Conservation (phyloP, 2,113 vertebrate species). For the Mesocricetus auratus region DNA sequence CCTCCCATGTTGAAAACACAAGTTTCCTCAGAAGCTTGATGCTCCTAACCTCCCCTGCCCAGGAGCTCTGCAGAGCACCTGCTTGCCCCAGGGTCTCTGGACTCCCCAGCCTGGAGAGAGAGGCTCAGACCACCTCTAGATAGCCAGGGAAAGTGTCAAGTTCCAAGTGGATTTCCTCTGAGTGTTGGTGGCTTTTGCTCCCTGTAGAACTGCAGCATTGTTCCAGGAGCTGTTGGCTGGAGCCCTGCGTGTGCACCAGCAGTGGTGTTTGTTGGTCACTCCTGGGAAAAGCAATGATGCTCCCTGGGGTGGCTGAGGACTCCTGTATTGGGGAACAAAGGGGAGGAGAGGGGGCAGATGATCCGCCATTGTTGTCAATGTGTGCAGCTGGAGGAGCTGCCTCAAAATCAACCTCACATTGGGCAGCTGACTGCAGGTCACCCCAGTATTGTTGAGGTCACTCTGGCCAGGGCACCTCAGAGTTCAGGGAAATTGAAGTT, state of each 20-base stretch:
- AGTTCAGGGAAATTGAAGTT: background rate
- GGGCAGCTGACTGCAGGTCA: background rate
- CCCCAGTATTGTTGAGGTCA: background rate
- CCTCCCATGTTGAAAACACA: background rate
- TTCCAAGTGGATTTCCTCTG: background rate
- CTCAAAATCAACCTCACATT: background rate
- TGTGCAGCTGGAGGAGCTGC: background rate
- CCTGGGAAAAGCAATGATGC: background rate
- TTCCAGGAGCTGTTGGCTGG: background rate
- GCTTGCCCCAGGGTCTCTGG: rapidly evolving
- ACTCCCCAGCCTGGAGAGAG: background rate
- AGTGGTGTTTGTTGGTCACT: background rate
- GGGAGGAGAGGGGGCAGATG: background rate
- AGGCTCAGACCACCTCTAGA: background rate
- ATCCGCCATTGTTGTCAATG: no score
- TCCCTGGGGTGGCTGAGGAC: background rate
- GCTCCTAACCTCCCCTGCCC: no score
- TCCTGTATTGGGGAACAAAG: background rate
- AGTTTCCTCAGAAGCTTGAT: background rate
- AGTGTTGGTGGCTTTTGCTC: background rate
- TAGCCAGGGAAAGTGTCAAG: background rate
- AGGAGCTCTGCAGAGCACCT: background rate
- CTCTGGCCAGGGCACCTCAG: no score
- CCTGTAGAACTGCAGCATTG: background rate
- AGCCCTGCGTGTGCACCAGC: background rate